Conservation (phyloP, 2,888 invertebrate genomes). For the Agrotis clavis region DNA sequence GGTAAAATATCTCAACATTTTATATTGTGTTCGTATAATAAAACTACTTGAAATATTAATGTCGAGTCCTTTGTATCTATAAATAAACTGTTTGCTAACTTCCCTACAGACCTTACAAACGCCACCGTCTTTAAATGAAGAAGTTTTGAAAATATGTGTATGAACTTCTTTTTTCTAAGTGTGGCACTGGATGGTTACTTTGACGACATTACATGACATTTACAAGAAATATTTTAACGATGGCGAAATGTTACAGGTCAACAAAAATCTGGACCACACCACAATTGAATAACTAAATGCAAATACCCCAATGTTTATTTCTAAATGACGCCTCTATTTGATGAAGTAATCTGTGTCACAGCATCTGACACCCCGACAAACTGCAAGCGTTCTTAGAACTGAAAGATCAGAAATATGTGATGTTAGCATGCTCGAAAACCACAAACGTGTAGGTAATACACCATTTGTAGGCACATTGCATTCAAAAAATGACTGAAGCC, state of each 20-base stretch:
- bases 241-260: neutral
- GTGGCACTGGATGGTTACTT: neutral
- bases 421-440: constrained; percentile 12
- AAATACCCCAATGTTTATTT: neutral
- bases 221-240: neutral
- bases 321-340: neutral
- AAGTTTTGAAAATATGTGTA: constrained; percentile 1
- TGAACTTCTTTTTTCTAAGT: neutral
- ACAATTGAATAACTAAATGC: neutral
- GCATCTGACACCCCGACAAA: neutral
- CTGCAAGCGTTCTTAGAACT: constrained; percentile 33
- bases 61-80: constrained; percentile 39
- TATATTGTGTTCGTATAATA: constrained; percentile 58
- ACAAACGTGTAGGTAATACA: constrained; percentile 10
- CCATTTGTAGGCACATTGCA: constrained; percentile 45
- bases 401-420: constrained; percentile 9
- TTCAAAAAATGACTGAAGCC: constrained; percentile 55
- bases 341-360: constrained; percentile 10
- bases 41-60: constrained; percentile 50
- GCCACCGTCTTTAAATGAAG: neutral
- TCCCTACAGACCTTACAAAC: neutral
- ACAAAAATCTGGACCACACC: neutral
- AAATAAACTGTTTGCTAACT: constrained; percentile 41
- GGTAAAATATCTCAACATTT: constrained; percentile 63
- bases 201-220: neutral